These are phyloP conservation scores for Lophura swinhoii DNA, from an alignment of 2,797 vertebrate genomes.

Conservation along the genomic window DNA sequence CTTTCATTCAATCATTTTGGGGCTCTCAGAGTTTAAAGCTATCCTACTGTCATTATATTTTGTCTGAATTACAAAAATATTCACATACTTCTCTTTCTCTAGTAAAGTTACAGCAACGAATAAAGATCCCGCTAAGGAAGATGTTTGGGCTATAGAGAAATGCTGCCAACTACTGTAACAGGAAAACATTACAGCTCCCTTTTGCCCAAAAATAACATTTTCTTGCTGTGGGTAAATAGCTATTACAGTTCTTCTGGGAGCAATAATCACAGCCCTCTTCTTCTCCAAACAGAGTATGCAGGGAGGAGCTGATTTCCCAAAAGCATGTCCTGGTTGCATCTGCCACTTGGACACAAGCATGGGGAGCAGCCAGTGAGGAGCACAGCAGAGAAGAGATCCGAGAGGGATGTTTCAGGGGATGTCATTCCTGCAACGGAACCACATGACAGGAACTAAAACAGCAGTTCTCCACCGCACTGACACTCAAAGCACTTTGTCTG, in stretches of 20 bases:
- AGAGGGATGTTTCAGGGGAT: neutral
- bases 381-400: accelerated
- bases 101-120: neutral
- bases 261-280: neutral
- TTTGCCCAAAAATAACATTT: slow-evolving; percentile 46
- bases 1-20: accelerated
- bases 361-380: neutral
- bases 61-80: neutral
- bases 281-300: neutral
- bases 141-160: slow-evolving; percentile 68
- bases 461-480: neutral
- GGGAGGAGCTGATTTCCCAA: neutral
- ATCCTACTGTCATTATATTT: neutral
- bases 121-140: slow-evolving; percentile 21
- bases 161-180: slow-evolving; percentile 75
- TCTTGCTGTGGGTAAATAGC: slow-evolving; percentile 12
- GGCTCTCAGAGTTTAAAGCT: neutral
- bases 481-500: neutral
- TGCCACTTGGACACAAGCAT: accelerated
- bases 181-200: slow-evolving; percentile 68
- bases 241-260: slow-evolving; percentile 2
- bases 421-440: neutral
- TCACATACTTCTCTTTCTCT: neutral
- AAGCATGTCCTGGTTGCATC: neutral
- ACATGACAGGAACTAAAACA: neutral